Base-by-base conservation (phyloP, 2,888 invertebrate species). In the Drosophila sordidula region DNA sequence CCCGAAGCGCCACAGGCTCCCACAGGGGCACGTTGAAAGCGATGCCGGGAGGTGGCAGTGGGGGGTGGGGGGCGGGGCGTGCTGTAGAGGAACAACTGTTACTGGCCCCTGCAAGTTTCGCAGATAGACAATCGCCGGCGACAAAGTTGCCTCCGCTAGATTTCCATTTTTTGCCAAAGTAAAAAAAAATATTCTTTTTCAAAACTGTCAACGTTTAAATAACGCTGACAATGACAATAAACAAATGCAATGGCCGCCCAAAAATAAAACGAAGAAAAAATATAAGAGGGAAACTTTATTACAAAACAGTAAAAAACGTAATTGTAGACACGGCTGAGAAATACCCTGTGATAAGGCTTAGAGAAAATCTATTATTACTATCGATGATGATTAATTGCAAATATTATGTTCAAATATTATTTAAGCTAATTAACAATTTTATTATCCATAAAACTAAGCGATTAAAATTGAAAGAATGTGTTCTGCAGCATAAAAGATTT, bases 181-280 rank as follows among this genome's bases (percentile, higher is more conserved):
- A 49, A 58, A 25, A 45, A 34, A 32, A 54, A 54, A 36, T 25
- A 34, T 46, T 1, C 18, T 44, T 47, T 65, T 64, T 49, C 42
- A 67, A 74, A 85, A 87, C 87, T 87, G 87, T 85, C 84, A 87
- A 80, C 84, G 79, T 72, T 86, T 87, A 86, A 86, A 85, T 85
- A 86, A 80, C 80, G 85, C 80, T 80, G 84, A 80, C 82, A 82
- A 86, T 81, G 86, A 87, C 85, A 82, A 86, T 78, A 86, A 86
- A 86, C 85, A 78, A 84, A 83, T 84, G 83, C 77, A 82, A 71
- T 80, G 70, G 47, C 57, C 49, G 54, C 32, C 46, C 1, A 75
- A 70, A 75, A 62, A 34, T 18, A 14, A 25, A 29, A 4, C 12
- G 34, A 34, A 12, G 4, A 45, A 58, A 61, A 65, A 61, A 44